Base-by-base conservation (phyloP, 2,113 vertebrate species). In the Bucco capensis region DNA sequence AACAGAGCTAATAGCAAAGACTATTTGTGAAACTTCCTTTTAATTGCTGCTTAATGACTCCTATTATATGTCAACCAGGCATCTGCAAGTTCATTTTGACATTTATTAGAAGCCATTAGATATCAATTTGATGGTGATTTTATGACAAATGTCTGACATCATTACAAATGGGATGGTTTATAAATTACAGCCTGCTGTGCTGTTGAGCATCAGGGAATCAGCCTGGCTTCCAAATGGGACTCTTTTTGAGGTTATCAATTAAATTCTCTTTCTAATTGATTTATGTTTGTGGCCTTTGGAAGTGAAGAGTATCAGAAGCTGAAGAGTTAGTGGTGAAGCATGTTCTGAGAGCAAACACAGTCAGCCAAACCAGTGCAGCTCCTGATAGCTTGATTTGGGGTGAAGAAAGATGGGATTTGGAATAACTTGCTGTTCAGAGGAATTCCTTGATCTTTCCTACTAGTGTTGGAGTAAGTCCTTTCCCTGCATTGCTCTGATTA, bases 31-130 rank as follows among this genome's bases (percentile, higher is more conserved):
- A 95, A 93, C 77, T 91, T 92, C 66, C 24, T 88, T 93, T 96
- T 96, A 94, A 96, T 95, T 93, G 83, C 67, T 89, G 70, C 88
- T 95, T 97, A 95, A 96, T 94, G 88, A 37, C 40, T 96, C 10
- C 82, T 90, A 89, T 92, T 96, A 95, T 96, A 94, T 95, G 96
- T 89, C 83, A 85, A 92, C 79, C 67, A 91, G 65, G 89, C 64
- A 93, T 86, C 86, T 92, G 56, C 76, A 93, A 95, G 93, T 88
- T 94, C 89, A 25, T 96, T 95, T 82, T 94, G 94, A 94, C 90
- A 86, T 96, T 96, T 95, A 95, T 95, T 95, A 90, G 91, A 77
- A 94, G 73, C 58, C 88, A 92, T 96, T 95, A 94, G 76, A 73
- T 92, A 88, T 40, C 82, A 69, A 83, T 95, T 85, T 96, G 84